Evolutionary conservation across 2,113 vertebrate genomes (phyloP).

Genomic region (Stegastes partitus): DNA sequence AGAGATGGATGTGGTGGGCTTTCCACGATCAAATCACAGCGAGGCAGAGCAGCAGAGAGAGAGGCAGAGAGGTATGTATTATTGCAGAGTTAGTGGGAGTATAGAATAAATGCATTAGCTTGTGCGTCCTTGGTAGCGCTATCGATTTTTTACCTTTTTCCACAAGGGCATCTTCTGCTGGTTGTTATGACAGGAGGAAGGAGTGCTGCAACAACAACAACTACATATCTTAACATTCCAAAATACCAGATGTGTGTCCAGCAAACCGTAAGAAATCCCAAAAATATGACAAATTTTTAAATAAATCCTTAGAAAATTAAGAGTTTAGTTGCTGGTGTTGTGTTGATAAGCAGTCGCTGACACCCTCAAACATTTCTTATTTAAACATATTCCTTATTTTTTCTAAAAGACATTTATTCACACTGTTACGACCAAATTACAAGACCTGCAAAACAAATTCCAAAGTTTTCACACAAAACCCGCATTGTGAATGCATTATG

Average conservation of each 20-base stretch:
- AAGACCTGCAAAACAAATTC: too few species aligned
- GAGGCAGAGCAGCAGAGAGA: conserved; percentile 33
- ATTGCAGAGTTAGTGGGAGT: conserved; percentile 40
- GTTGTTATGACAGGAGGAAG: conserved; percentile 33
- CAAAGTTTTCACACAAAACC: too few species aligned
- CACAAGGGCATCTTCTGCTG: conserved; percentile 36
- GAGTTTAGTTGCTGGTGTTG: too few species aligned
- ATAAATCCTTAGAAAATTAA: too few species aligned
- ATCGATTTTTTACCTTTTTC: conserved; percentile 61
- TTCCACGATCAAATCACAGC: conserved; percentile 63
- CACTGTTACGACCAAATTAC: too few species aligned
- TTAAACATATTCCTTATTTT: too few species aligned
- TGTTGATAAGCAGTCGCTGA: too few species aligned
- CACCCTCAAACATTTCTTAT: too few species aligned
- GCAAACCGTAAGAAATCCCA: too few species aligned
- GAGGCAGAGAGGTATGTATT: conserved; percentile 37
- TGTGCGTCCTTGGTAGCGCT: conserved; percentile 48
- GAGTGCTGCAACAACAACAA: neutral
- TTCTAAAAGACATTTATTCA: too few species aligned
- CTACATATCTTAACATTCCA: conserved; percentile 15
- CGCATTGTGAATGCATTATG: too few species aligned
- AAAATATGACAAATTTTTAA: too few species aligned
- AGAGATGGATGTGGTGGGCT: conserved; percentile 75
- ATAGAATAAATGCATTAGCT: conserved; percentile 61
- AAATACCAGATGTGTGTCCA: neutral